phyloP scores from a whole-genome alignment of 2,113 vertebrate genomes.

The Tinamus guttatus region DNA sequence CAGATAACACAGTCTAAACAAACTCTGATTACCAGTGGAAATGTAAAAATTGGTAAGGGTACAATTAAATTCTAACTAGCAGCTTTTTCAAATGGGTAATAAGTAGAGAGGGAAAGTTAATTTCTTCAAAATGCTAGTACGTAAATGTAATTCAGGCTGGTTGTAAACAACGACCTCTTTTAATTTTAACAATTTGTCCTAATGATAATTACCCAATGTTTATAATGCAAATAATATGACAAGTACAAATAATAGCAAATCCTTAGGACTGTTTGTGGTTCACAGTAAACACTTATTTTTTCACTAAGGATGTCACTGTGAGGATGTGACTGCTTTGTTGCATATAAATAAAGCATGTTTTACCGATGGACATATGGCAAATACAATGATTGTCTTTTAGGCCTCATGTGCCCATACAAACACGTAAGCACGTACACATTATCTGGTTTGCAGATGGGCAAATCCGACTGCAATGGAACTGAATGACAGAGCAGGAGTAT shows the following conservation, averaged over 20 bases:
- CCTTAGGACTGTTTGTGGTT: neutral
- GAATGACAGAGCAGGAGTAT: neutral
- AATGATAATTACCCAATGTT: neutral
- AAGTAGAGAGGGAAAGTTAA: neutral
- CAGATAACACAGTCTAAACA: conserved; percentile 37
- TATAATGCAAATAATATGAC: neutral
- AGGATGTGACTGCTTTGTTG: neutral
- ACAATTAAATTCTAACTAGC: neutral
- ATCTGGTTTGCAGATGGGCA: neutral
- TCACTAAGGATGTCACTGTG: neutral
- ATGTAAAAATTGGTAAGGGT: neutral
- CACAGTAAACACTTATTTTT: neutral
- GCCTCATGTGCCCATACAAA: neutral
- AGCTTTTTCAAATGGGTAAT: neutral
- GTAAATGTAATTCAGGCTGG: neutral
- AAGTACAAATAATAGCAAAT: neutral
- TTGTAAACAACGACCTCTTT: neutral
- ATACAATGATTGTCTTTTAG: neutral
- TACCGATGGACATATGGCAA: neutral
- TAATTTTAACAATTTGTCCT: neutral
- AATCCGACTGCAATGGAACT: neutral
- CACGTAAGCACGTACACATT: neutral
- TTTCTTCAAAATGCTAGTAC: neutral
- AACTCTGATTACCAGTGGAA: conserved; percentile 16
- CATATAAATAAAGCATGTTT: neutral